These are phyloP conservation scores for Eudorcas thomsonii DNA, from an alignment of 2,113 vertebrate species.

Conservation along the genomic window DNA sequence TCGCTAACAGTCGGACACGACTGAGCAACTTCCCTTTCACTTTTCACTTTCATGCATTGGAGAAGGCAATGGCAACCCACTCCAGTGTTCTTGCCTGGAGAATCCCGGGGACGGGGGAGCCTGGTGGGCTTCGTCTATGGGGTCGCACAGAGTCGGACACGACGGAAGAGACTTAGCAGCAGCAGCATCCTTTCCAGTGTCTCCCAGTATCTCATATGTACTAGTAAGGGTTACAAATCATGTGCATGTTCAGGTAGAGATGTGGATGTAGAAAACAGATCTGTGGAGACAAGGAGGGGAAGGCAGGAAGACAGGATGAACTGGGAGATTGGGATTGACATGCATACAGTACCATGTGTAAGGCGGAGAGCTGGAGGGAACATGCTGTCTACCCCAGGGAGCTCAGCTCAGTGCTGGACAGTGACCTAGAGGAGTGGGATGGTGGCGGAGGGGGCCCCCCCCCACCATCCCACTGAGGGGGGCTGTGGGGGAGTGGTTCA, in stretches of 20 bases:
- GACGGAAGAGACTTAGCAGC: too few species aligned
- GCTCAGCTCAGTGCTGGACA: neutral
- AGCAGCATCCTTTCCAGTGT: accelerated
- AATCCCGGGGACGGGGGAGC: too few species aligned
- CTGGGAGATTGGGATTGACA: neutral
- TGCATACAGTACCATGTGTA: neutral
- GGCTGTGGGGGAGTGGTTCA: neutral
- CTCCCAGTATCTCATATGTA: neutral
- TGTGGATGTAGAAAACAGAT: neutral
- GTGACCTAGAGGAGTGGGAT: neutral
- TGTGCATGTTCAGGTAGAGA: neutral
- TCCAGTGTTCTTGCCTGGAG: too few species aligned
- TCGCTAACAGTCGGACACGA: too few species aligned
- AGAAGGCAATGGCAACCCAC: too few species aligned
- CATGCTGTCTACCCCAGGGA: neutral
- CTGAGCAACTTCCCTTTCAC: too few species aligned
- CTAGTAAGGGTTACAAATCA: neutral
- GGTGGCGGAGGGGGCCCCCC: neutral
- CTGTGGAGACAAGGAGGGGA: neutral
- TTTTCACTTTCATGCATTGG: too few species aligned
- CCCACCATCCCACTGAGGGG: too few species aligned
- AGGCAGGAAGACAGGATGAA: neutral
- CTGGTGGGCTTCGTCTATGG: too few species aligned
- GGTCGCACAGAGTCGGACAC: too few species aligned
- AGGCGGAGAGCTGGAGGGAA: neutral